Base-by-base conservation (phyloP, 1,140 invertebrate genomes). In the Phthorimaea operculella region DNA sequence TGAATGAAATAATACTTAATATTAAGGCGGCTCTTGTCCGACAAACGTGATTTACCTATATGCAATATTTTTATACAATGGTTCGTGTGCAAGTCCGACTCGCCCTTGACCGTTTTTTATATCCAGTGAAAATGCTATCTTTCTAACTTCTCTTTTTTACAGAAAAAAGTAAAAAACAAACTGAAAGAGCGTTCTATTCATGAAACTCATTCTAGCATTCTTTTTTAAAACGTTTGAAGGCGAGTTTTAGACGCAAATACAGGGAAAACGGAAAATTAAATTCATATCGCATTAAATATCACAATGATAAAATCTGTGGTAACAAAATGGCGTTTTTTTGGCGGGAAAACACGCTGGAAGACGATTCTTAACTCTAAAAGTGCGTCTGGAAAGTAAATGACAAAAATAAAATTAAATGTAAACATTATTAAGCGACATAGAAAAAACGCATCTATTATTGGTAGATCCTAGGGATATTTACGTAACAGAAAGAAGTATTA, bases 341-440 rank as follows among this genome's bases (percentile, higher is more conserved):
- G 36, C 36, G 36, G 36, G 36, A 39, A 39, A 39, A 10, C 10
- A 12, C 10, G 36, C 2, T 9, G 36, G 3, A n/a, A n/a, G n/a
- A 10, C 10, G 36, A 39, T 39, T 39, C n/a, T 39, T 39, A 39
- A 5, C 36, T 39, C 10, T 39, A 39, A 34, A 34, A 11, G 36
- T 4, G 36, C 36, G 10, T 39, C 10, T 39, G n/a, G 36, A 39
- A 39, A 39, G 36, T 39, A 39, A 39, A 39, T 39, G 36, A 39
- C 36, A 39, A n/a, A 12, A 39, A 12, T 39, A 39, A 39, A 39
- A 63, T 28, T 28, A 2, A 28, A n/a, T n/a, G n/a, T n/a, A n/a
- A n/a, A n/a, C n/a, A n/a, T n/a, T n/a, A n/a, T n/a, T n/a, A n/a
- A n/a, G n/a, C n/a, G n/a, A n/a, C n/a, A n/a, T n/a, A n/a, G n/a